These are phyloP conservation scores for Anaspis maculata DNA, from an alignment of 2,888 invertebrate genomes.

Conservation along the genomic window DNA sequence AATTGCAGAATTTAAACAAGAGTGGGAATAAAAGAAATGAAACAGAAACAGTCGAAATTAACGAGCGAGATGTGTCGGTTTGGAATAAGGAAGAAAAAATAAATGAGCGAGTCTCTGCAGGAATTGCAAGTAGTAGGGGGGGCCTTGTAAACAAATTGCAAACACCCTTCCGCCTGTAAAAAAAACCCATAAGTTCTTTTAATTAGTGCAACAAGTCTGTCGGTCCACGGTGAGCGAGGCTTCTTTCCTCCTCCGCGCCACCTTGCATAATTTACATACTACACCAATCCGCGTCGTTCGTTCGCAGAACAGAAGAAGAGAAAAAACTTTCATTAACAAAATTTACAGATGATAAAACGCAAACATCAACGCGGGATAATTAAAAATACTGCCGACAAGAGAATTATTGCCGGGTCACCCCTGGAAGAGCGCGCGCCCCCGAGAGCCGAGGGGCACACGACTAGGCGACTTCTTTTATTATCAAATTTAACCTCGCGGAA, in stretches of 20 bases:
- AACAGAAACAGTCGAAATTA: constrained; percentile 33
- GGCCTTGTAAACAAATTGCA: constrained; percentile 31
- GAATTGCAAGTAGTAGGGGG: constrained; percentile 32
- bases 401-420: constrained; percentile 30
- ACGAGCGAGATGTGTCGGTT: constrained; percentile 30
- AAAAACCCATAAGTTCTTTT: constrained; percentile 38
- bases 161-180: constrained; percentile 32
- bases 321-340: constrained; percentile 39
- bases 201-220: constrained; percentile 35
- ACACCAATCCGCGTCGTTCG: constrained; percentile 25
- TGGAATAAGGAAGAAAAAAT: constrained; percentile 32
- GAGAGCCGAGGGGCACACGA: no score
- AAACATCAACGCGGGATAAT: constrained; percentile 35
- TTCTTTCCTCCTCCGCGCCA: no score
- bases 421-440: constrained; percentile 10
- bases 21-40: constrained; percentile 28
- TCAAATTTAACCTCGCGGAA: constrained; percentile 15
- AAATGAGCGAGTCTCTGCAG: constrained; percentile 30
- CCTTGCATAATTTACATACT: constrained; percentile 30
- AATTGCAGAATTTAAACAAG: constrained; percentile 32
- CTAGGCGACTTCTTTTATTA: constrained; percentile 14
- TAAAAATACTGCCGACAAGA: constrained; percentile 35
- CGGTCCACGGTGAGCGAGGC: constrained; percentile 18
- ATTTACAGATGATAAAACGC: constrained; percentile 42
- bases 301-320: constrained; percentile 18